Base-by-base conservation (phyloP, 2,888 invertebrate species). In the Mythimna vitellina region DNA sequence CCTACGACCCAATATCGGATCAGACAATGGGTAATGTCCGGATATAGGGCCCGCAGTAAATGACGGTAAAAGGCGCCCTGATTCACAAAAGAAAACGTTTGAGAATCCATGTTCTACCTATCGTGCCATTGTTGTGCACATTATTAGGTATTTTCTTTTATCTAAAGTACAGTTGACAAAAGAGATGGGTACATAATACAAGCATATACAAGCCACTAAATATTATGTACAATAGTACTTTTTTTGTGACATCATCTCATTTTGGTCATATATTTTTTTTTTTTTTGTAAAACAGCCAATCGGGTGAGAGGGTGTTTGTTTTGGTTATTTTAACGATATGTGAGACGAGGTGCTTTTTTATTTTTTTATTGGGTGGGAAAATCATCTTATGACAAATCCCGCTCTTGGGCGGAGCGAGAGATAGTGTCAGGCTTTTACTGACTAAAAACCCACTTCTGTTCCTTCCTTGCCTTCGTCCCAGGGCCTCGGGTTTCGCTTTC, bases 1-100 rank as follows among this genome's bases (percentile, higher is more conserved):
- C 29, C 25, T 17, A 49, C 53, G 60, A 69, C 56, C 69, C 32
- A 51, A 61, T 65, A 64, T 76, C 32, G 49, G 54, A 9, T 29
- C 71, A 56, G 56, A 77, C 78, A 76, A 70, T 62, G 42, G 53
- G 9, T 60, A 71, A 61, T 63, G 35, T 56, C 54, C 64, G 68
- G 74, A 78, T 75, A 66, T 75, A 46, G 46, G 62, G 70, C 9
- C 22, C 51, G 51, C 38, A 38, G 63, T 68, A 71, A 63, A 68
- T 88, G 66, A 51, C 60, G 60, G 76, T 61, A 49, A 76, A 69
- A 76, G 38, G 54, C 25, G 42, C 42, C 20, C 35, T 22, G n/a
- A n/a, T 54, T 32, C 49, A 69, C 56, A 74, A 74, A 68, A 25
- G 49, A 69, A 61, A 76, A 46, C 74, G 51, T 66, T 32, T 38